phyloP scores from a whole-genome alignment of 2,797 vertebrate species.

The Falco berigora region DNA sequence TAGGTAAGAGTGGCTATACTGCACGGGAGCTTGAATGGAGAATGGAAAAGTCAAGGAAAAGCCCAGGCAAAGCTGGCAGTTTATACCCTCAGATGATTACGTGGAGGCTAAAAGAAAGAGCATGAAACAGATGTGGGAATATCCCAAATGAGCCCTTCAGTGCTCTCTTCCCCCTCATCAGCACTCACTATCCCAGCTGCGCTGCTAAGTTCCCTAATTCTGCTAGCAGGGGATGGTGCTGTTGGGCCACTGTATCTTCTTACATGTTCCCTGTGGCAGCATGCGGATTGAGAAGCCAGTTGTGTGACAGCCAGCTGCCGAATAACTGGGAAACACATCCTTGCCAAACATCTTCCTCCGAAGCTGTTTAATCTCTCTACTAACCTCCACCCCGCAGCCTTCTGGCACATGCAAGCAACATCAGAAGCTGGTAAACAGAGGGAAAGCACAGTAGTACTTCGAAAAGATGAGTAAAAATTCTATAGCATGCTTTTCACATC shows the following conservation, averaged over 20 bases:
- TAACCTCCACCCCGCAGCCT: background rate
- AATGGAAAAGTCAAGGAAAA: background rate
- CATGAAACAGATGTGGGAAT: background rate
- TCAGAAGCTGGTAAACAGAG: background rate
- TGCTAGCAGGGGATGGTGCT: background rate
- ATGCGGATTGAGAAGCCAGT: background rate
- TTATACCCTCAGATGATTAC: background rate
- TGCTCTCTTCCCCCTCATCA: background rate
- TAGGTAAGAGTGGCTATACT: background rate
- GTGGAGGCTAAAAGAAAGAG: background rate
- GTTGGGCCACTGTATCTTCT: background rate
- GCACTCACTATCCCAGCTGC: fast-evolving
- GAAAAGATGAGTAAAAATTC: background rate
- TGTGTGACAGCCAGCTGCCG: background rate
- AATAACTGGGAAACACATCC: background rate
- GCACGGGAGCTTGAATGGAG: background rate
- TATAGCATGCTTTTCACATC: background rate
- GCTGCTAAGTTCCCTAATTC: background rate
- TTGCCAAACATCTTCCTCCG: background rate
- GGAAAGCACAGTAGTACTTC: background rate
- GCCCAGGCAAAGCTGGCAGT: background rate
- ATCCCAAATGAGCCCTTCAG: background rate
- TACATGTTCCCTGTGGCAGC: background rate
- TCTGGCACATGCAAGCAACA: background rate
- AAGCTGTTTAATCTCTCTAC: background rate